A percentile compares a stretch with the other conserved stretches of the same genome.
Evolutionary conservation across 37 sponge, comb jelly and placozoan species (phyloP).

Genomic region (Sycon ciliatum): DNA sequence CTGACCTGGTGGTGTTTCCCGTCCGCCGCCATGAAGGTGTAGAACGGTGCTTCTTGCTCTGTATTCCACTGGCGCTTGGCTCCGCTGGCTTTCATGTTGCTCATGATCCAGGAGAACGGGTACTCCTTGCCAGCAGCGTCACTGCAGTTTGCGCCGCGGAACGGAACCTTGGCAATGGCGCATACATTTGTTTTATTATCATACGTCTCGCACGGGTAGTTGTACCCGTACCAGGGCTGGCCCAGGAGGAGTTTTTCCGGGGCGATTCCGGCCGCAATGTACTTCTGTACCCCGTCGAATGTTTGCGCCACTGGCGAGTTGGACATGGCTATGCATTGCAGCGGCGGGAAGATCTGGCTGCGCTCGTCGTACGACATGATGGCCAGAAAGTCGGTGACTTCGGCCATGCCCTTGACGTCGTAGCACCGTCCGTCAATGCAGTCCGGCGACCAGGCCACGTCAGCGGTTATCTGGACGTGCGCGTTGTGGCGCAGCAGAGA

Average conservation of each 20-base stretch:
- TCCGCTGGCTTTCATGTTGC: not conserved
- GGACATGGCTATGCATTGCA: conserved; percentile 69
- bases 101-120: conserved; percentile 14
- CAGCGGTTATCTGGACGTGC: conserved; percentile 46
- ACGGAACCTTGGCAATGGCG: conserved; percentile 41
- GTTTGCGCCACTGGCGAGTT: conserved; percentile 58
- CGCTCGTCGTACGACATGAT: conserved; percentile 84
- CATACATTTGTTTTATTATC: conserved; percentile 33
- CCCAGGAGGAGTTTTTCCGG: conserved; percentile 54
- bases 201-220: conserved; percentile 54
- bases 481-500: conserved; percentile 38
- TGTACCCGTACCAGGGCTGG: conserved; percentile 83
- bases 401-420: conserved; percentile 33
- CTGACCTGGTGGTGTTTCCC: conserved; percentile 55
- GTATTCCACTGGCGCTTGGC: conserved; percentile 40
- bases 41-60: conserved; percentile 36
- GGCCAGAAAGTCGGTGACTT: conserved; percentile 51
- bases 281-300: conserved; percentile 32
- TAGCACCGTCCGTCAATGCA: conserved; percentile 74
- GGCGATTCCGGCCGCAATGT: conserved; percentile 37
- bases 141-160: conserved; percentile 62
- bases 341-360: conserved; percentile 59
- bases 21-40: conserved; percentile 34
- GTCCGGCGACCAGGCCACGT: conserved; percentile 71
- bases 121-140: conserved; percentile 69